Conservation (phyloP, 2,797 vertebrate genomes). For the Hipposideros larvatus region DNA sequence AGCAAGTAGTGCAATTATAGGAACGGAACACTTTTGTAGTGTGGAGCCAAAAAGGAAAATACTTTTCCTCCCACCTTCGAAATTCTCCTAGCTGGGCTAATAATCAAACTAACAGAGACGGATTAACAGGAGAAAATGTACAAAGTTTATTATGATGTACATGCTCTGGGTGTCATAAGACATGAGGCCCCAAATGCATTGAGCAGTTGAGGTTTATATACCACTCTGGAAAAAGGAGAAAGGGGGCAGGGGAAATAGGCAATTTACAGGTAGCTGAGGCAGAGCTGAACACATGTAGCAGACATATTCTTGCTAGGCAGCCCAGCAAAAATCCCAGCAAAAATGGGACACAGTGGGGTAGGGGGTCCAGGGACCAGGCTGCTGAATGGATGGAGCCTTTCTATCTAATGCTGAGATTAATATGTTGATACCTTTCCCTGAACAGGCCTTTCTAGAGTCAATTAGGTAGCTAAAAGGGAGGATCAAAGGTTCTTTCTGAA, state of each 20-base stretch:
- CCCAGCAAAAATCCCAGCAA: neutral
- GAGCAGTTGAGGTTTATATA: neutral
- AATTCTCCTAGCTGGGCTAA: neutral
- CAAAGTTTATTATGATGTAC: neutral
- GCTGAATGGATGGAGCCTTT: neutral
- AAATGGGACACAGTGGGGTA: neutral
- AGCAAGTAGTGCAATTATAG: neutral
- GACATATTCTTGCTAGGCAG: neutral
- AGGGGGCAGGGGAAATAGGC: neutral
- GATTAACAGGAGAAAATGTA: neutral
- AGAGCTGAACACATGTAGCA: neutral
- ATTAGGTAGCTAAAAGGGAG: neutral
- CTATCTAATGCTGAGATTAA: neutral
- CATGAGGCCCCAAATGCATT: neutral
- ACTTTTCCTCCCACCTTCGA: neutral
- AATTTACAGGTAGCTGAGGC: neutral
- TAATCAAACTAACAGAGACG: neutral
- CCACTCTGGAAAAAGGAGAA: neutral
- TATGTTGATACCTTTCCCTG: neutral
- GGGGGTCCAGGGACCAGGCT: neutral
- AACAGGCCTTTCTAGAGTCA: neutral
- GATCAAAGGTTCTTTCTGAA: too few relatives aligned
- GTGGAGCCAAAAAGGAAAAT: neutral
- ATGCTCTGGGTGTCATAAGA: neutral
- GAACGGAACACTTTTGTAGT: neutral